phyloP scores from a whole-genome alignment of 2,888 invertebrate genomes.

The Coleophora deauratella region DNA sequence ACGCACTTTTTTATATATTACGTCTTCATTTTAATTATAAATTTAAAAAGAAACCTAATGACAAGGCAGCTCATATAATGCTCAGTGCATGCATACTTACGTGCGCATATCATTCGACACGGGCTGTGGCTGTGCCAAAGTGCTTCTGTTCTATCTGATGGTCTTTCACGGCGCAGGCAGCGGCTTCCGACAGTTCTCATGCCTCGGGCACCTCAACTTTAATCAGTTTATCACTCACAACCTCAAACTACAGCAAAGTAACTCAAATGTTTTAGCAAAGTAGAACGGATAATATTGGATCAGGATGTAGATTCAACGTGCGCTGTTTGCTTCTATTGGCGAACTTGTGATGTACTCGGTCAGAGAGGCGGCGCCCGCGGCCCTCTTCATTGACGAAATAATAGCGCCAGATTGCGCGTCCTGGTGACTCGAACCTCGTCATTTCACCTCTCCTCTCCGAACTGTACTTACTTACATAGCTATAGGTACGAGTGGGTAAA shows the following conservation, averaged over 20 bases:
- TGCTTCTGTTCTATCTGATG: constrained; percentile 10
- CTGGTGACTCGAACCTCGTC: constrained; percentile 43
- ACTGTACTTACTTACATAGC: too few species aligned
- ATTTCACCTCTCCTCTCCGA: constrained; percentile 44
- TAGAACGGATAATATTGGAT: too few species aligned
- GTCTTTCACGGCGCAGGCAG: constrained; percentile 12
- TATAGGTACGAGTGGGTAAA: too few species aligned
- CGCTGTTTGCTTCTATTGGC: constrained; percentile 24
- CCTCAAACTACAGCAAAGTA: not conserved
- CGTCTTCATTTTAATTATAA: too few species aligned
- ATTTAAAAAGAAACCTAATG: too few species aligned
- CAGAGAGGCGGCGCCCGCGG: constrained; percentile 27
- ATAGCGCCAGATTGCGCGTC: constrained; percentile 48
- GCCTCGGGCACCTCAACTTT: constrained; percentile 21
- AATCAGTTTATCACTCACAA: constrained; percentile 13
- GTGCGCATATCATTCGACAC: constrained; percentile 34
- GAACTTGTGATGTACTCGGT: constrained; percentile 26
- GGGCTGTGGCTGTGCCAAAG: constrained; percentile 18
- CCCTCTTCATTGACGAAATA: constrained; percentile 45
- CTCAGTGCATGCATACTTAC: too few species aligned
- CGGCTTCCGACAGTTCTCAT: constrained; percentile 31
- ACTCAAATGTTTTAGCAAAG: not conserved
- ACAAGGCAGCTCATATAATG: too few species aligned
- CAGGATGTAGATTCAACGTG: constrained; percentile 13
- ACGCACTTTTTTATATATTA: too few species aligned